These are phyloP conservation scores for Apocheima hispidaria DNA, from an alignment of 2,888 invertebrate genomes.

Conservation along the genomic window DNA sequence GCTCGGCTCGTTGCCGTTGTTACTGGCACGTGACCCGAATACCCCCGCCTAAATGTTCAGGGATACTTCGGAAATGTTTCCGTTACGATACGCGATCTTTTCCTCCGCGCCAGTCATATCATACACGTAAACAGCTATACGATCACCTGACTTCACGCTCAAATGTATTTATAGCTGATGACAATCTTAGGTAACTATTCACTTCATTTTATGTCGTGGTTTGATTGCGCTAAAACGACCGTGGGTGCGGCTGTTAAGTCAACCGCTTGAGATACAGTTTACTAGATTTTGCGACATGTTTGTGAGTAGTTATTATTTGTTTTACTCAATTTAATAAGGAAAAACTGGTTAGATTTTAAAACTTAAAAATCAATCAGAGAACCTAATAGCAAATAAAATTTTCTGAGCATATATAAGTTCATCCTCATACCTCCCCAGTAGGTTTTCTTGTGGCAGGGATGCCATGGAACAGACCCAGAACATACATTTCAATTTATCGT, in stretches of 20 bases:
- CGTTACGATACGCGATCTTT: constrained; percentile 80
- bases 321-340: too few species aligned
- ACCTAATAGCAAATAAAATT: too few species aligned
- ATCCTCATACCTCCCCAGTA: too few species aligned
- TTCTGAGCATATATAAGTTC: too few species aligned
- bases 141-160: constrained; percentile 69
- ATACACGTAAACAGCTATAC: constrained; percentile 77
- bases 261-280: not conserved
- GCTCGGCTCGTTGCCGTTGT: constrained; percentile 77
- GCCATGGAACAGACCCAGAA: too few species aligned
- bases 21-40: constrained; percentile 79
- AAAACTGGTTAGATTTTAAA: too few species aligned
- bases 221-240: constrained; percentile 24
- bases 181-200: constrained; percentile 46
- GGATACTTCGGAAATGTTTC: constrained; percentile 82
- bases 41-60: constrained; percentile 69
- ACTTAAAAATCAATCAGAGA: too few species aligned
- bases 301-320: too few species aligned
- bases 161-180: constrained; percentile 59
- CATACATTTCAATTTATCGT: too few species aligned
- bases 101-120: constrained; percentile 72
- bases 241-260: not conserved
- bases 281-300: not conserved
- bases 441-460: too few species aligned
- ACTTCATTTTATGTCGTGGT: constrained; percentile 47